Conservation (phyloP, 2,797 vertebrate species). For the Pseudochirops corinnae region DNA sequence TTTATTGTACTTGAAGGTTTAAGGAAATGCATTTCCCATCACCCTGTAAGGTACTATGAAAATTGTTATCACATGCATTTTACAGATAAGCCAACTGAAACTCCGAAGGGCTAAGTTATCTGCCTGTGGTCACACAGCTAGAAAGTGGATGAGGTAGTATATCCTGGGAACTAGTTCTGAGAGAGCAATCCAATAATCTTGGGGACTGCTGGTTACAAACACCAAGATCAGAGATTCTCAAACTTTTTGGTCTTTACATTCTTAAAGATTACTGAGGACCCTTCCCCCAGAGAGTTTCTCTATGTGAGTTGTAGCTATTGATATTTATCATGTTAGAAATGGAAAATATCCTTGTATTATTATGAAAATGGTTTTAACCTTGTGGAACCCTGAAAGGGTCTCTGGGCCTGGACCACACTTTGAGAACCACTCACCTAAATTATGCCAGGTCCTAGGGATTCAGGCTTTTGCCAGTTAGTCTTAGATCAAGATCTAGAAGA, state of each 20-base stretch:
- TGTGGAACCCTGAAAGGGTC: background rate
- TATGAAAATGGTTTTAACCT: background rate
- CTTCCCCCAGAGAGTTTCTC: background rate
- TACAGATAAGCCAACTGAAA: background rate
- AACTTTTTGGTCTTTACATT: background rate
- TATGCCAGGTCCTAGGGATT: background rate
- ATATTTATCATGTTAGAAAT: background rate
- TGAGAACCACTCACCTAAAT: background rate
- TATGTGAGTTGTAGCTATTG: background rate
- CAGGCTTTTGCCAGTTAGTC: background rate
- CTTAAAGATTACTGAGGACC: background rate
- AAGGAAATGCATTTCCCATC: background rate
- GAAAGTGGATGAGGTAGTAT: background rate
- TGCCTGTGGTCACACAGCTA: background rate
- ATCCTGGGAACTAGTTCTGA: background rate
- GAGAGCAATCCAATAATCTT: background rate
- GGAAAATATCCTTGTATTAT: background rate
- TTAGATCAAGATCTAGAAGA: background rate
- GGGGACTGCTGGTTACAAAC: background rate
- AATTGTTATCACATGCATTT: background rate
- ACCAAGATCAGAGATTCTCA: background rate
- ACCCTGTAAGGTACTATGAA: background rate
- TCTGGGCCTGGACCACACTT: background rate
- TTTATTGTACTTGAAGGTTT: background rate
- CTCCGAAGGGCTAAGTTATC: background rate